Evolutionary conservation across 35 echinoderm and acorn worm genomes (phyloP), one percentile per base, ranked within the genome.

Genomic region (Diadema setosum): DNA sequence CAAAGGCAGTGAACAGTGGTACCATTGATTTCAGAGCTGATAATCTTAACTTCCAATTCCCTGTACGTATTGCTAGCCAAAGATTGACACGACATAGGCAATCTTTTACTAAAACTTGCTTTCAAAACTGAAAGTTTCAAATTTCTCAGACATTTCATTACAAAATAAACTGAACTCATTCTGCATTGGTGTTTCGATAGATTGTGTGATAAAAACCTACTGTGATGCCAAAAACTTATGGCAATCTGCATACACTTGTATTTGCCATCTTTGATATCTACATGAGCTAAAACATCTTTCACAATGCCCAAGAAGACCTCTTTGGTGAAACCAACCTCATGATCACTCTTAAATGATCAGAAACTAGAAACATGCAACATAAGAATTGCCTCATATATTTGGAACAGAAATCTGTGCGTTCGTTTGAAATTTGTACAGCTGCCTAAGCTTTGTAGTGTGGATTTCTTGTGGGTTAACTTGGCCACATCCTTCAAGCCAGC

Each of bases 401-500:
- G 93, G 32, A 94, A 30, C 15, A 94, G 21, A 49, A 94, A 94
- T 18, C 36, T 25, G 25, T 94, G 93, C 16, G 82, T 94, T 35
- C 45, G 81, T 31, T 82, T 58, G 46, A 94, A 94, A 67, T 63
- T 80, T 25, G 46, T 12, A 36, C 81, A 84, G 85, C 8, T 40
- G 21, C 24, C 21, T 17, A 89, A 43, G 12, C 45, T 46, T 34
- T 48, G 15, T 9, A 91, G 59, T 15, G 83, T 91, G 4, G 21
- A 21, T 18, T 65, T 44, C 41, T 42, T 87, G 39, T 95, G 88
- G 21, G 85, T 88, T 30, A 57, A 42, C 7, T 80, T 82, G 2
- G 84, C 46, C 9, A 94, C 15, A 15, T 75, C 74, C 46, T 91
- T 91, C 0, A 90, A 45, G 0, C 93, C 93, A 50, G 83, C 93